phyloP scores from a whole-genome alignment of 1,140 invertebrate species.

The Parapsyche elsis region DNA sequence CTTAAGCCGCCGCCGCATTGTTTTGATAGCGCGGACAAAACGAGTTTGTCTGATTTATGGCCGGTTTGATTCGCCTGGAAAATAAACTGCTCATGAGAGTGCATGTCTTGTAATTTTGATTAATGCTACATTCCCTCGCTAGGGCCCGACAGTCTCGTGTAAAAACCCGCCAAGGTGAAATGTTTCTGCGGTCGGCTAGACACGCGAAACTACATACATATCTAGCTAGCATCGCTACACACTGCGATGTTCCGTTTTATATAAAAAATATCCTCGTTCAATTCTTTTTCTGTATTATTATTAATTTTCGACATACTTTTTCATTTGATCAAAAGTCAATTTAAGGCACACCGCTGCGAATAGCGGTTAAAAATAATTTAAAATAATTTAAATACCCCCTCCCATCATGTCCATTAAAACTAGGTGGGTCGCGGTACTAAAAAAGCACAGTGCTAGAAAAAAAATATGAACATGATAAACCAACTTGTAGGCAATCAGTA shows the following conservation, averaged over 20 bases:
- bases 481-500: too few relatives aligned
- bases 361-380: too few relatives aligned
- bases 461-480: too few relatives aligned
- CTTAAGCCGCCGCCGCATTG: conserved; percentile 61
- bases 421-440: too few relatives aligned
- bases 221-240: conserved; percentile 22
- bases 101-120: conserved; percentile 64
- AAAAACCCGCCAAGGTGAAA: conserved; percentile 40
- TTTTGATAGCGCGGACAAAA: conserved; percentile 67
- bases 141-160: conserved; percentile 57
- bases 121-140: conserved; percentile 63
- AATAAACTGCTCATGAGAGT: conserved; percentile 66
- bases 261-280: too few relatives aligned
- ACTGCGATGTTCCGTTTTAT: background rate
- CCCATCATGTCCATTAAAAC: too few relatives aligned
- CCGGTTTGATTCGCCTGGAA: conserved; percentile 67
- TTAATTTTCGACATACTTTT: background rate
- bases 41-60: conserved; percentile 67
- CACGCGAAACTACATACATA: conserved; percentile 44
- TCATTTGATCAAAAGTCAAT: background rate
- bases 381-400: too few relatives aligned
- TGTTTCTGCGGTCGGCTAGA: conserved; percentile 38
- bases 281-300: background rate
- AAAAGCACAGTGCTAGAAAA: too few relatives aligned
- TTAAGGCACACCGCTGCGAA: too few relatives aligned